phyloP scores from a whole-genome alignment of 2,113 vertebrate species.

The Anas platyrhynchos region DNA sequence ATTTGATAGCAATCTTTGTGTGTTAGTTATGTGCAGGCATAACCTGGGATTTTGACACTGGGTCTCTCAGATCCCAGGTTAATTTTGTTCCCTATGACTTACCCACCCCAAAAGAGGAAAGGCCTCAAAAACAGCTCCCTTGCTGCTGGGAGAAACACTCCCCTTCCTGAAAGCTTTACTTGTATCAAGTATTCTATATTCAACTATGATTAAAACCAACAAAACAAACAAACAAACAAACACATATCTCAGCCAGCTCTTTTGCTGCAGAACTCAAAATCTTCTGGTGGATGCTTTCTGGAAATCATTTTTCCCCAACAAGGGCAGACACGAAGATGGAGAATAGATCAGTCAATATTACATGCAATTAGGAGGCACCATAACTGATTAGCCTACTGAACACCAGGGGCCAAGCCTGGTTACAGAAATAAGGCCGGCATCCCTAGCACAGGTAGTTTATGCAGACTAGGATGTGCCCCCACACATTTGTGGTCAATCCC shows the following conservation, averaged over 20 bases:
- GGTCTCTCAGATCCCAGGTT: neutral
- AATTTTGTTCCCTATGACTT: neutral
- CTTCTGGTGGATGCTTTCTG: neutral
- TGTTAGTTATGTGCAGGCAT: too few species aligned
- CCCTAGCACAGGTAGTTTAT: neutral
- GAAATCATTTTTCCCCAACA: neutral
- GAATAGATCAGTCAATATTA: neutral
- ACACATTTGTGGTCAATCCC: neutral
- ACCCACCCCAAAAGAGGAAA: neutral
- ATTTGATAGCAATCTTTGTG: neutral
- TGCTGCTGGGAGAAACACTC: neutral
- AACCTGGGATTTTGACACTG: neutral
- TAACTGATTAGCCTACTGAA: neutral
- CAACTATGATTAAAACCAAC: neutral
- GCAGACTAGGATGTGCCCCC: neutral
- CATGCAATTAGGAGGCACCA: neutral
- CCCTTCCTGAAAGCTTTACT: neutral
- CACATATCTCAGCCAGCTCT: neutral
- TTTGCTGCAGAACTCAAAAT: neutral
- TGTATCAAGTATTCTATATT: neutral
- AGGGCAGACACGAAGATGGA: neutral
- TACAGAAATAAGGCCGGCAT: neutral
- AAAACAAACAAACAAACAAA: too few species aligned
- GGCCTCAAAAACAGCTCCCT: neutral
- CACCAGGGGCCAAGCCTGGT: neutral